Evolutionary conservation across 2,113 vertebrate species (phyloP).

Genomic region (Sula dactylatra): DNA sequence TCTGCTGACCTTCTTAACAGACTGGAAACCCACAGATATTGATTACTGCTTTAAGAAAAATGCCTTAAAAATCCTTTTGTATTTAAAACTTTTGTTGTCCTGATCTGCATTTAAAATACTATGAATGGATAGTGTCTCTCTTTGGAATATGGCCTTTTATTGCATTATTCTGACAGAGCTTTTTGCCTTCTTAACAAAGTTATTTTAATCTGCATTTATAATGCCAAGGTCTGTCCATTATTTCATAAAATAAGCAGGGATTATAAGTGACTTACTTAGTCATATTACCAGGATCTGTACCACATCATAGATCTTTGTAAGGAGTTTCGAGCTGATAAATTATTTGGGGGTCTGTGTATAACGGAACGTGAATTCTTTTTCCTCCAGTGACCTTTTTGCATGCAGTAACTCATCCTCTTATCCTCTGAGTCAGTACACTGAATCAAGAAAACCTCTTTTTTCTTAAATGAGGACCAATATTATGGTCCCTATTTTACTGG

Average conservation of each 20-base stretch:
- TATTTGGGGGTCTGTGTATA: neutral
- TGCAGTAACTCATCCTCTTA: neutral
- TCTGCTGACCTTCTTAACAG: slow-evolving; percentile 57
- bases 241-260: slow-evolving; percentile 19
- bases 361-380: neutral
- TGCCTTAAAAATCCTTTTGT: neutral
- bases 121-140: neutral
- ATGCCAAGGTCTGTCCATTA: neutral
- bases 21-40: slow-evolving; percentile 19
- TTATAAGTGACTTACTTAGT: slow-evolving; percentile 13
- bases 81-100: neutral
- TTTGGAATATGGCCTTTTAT: neutral
- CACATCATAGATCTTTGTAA: slow-evolving; percentile 21
- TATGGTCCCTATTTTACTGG: neutral
- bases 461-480: neutral
- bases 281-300: neutral
- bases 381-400: neutral
- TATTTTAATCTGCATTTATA: slow-evolving; percentile 31
- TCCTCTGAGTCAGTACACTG: neutral
- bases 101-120: slow-evolving; percentile 5
- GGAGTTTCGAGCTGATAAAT: neutral
- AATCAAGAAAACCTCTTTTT: neutral
- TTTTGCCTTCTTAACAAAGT: slow-evolving; percentile 14
- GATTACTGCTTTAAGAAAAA: slow-evolving; percentile 19
- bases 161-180: neutral